These are phyloP conservation scores for Squalus acanthias DNA, from an alignment of 2,797 vertebrate genomes.

Conservation along the genomic window DNA sequence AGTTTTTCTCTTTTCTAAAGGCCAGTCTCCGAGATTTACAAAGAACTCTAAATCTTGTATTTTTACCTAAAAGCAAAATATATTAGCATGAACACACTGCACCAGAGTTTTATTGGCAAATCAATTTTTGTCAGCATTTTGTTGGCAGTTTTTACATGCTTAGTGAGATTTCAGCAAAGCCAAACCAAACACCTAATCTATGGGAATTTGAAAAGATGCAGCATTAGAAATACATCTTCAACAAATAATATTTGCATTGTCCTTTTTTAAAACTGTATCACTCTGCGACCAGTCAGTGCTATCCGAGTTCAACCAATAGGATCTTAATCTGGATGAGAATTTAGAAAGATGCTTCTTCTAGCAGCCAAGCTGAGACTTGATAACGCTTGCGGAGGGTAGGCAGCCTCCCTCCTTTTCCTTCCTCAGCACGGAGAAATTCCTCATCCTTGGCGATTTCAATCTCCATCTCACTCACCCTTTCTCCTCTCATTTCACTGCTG, in stretches of 20 bases:
- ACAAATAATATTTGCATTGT: not conserved
- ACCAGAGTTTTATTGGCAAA: not conserved
- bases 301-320: not conserved
- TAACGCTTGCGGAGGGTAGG: not conserved
- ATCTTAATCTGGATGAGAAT: not conserved
- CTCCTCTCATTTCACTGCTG: not conserved
- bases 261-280: not conserved
- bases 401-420: not conserved
- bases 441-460: not conserved
- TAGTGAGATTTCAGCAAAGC: not conserved
- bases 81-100: slow-evolving; percentile 27
- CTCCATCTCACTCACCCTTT: not conserved
- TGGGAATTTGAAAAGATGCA: not conserved
- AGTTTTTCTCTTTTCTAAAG: slow-evolving; percentile 81
- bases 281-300: not conserved
- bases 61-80: slow-evolving; percentile 66
- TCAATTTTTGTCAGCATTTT: not conserved
- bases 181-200: not conserved
- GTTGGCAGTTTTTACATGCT: too few species aligned
- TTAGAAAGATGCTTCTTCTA: not conserved
- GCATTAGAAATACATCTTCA: not conserved
- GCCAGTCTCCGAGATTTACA: slow-evolving; percentile 96
- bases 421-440: not conserved
- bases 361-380: not conserved
- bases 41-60: slow-evolving; percentile 93